Evolutionary conservation across 2,113 vertebrate species (phyloP), one percentile per base, ranked within the genome.

Genomic region (Parotia lawesii): DNA sequence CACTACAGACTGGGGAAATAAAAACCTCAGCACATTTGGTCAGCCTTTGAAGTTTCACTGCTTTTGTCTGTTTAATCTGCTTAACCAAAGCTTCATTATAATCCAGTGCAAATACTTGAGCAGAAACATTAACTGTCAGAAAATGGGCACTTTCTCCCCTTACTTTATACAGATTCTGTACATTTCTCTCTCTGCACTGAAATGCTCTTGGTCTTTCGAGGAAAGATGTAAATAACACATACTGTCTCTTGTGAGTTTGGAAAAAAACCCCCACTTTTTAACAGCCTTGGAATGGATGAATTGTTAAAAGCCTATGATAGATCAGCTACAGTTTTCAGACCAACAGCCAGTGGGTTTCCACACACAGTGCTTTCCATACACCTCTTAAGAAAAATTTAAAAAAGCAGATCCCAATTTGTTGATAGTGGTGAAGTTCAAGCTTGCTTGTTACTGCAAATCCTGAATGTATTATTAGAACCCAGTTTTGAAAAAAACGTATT

Each of bases 51-150:
- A 96, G 95, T 97, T 97, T 97, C 91, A 85, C 86, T 82, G 84
- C 93, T 89, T 92, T 96, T 91, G 92, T 96, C 95, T 95, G 66
- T 95, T 94, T 92, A 97, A 98, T 98, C 98, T 97, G 96, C 97
- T 98, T 97, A 97, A 53, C 40, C 60, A 90, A 96, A 95, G 94
- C 90, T 93, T 70, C 37, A 38, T 90, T 89, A 91, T 97, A 97
- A 98, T 97, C 95, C 94, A 67, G 82, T 53, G 81, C 96, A 97
- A 96, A 97, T 50, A 91, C 87, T 93, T 65, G 93, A 94, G 94
- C 79, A 85, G 91, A 85, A 79, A 83, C 31, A 78, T 57, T 51
- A 45, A 23, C 51, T 64, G 57, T 18, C 70, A 77, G 81, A 96
- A 95, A 96, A 82, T 0, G 0, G 64, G 54, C 10, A 69, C 75